Percentiles rank a stretch among this genome's conserved stretches.
These are phyloP conservation scores for Globodera ellingtonae DNA, from an alignment of 1,140 invertebrate species.

Conservation along the genomic window DNA sequence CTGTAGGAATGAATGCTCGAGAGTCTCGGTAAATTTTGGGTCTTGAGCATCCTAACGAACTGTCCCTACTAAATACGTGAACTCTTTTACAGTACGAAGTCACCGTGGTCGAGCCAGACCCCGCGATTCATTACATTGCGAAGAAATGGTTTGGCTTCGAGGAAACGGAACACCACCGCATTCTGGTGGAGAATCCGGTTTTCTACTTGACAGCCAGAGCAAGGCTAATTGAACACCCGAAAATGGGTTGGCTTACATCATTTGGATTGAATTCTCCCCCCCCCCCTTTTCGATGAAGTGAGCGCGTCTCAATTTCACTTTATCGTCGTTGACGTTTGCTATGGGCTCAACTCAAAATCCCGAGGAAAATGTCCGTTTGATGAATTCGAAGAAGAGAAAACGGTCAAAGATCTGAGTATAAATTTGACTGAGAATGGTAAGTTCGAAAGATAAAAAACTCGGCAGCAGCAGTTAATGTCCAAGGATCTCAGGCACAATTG, in stretches of 20 bases:
- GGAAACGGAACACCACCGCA: slow-evolving; percentile 14
- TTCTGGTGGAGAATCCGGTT: slow-evolving; percentile 20
- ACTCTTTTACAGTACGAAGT: slow-evolving; percentile 24
- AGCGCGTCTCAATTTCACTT: slow-evolving; percentile 8
- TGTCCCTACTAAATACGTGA: too few species aligned
- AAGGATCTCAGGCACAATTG: slow-evolving; percentile 11
- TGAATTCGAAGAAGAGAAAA: slow-evolving; percentile 12
- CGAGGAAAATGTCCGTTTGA: slow-evolving; percentile 6
- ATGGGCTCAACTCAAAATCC: background rate
- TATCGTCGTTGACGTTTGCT: slow-evolving; percentile 20
- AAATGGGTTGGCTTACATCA: background rate
- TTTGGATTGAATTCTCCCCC: background rate
- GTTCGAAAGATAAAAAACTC: background rate
- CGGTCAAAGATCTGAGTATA: slow-evolving; percentile 3
- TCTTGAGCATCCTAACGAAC: too few species aligned
- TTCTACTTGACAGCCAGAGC: slow-evolving; percentile 21
- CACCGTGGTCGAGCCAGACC: slow-evolving; percentile 15
- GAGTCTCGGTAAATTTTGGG: too few species aligned
- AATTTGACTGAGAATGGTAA: slow-evolving; percentile 23
- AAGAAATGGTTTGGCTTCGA: slow-evolving; percentile 25
- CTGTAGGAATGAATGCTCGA: too few species aligned
- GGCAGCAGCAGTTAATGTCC: background rate
- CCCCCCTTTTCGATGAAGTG: background rate
- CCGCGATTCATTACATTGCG: slow-evolving; percentile 13
- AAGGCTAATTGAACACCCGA: slow-evolving; percentile 7